These are phyloP conservation scores for Synergus itoensis DNA, from an alignment of 2,888 invertebrate species.

Conservation along the genomic window DNA sequence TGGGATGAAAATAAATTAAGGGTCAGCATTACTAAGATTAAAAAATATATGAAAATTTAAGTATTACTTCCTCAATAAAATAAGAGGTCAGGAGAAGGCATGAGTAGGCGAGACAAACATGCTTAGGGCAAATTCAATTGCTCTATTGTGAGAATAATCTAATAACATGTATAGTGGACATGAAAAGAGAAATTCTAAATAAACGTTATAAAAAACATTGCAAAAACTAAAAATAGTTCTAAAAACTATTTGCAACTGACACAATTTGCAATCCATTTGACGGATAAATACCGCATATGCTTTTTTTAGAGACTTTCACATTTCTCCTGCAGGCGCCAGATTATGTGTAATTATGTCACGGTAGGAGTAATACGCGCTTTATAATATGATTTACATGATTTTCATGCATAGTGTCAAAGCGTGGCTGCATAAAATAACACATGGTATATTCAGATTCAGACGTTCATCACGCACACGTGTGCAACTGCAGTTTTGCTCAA, in stretches of 20 bases:
- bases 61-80: conserved; percentile 32
- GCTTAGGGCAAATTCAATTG: conserved; percentile 32
- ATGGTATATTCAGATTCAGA: not conserved
- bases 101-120: conserved; percentile 22
- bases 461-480: not conserved
- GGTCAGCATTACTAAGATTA: not conserved
- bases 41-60: not conserved
- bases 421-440: not conserved
- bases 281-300: not conserved
- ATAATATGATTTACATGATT: conserved; percentile 37
- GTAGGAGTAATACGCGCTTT: not conserved
- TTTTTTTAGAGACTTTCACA: conserved; percentile 36
- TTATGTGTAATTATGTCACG: conserved; percentile 31
- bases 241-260: too few relatives aligned
- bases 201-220: not conserved
- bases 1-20: not conserved
- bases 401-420: conserved; percentile 14
- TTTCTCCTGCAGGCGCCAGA: conserved; percentile 15
- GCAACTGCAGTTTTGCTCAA: conserved; percentile 7
- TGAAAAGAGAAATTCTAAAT: not conserved
- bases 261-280: not conserved
- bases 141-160: conserved; percentile 16
- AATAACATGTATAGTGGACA: not conserved
- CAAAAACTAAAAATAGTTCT: not conserved
- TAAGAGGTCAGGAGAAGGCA: conserved; percentile 9